These are phyloP conservation scores for Urocynchramus pylzowi DNA, from an alignment of 2,113 vertebrate genomes.

Conservation along the genomic window DNA sequence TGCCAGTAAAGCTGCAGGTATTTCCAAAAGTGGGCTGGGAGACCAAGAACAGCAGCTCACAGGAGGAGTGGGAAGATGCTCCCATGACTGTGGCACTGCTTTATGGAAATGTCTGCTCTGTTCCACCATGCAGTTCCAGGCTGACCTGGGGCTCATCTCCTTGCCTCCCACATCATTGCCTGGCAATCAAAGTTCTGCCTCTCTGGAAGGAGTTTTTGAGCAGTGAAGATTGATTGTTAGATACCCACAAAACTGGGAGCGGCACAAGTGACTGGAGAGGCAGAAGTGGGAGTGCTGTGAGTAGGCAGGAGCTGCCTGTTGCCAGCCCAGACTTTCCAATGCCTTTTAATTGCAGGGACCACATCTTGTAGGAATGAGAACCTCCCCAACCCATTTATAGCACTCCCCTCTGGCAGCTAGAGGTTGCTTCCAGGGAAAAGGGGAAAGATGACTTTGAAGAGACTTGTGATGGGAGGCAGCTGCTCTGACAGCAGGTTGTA, in stretches of 20 bases:
- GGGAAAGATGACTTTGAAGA: background rate
- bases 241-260: background rate
- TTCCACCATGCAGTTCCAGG: background rate
- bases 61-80: background rate
- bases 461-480: background rate
- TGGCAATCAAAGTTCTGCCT: background rate
- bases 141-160: background rate
- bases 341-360: background rate
- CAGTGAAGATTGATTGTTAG: background rate
- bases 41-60: background rate
- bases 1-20: background rate
- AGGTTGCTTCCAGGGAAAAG: background rate
- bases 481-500: background rate
- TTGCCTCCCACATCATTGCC: background rate
- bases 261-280: background rate
- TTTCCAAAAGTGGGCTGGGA: background rate
- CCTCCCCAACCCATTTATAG: background rate
- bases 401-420: background rate
- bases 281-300: background rate
- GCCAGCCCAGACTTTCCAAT: background rate
- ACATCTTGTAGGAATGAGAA: background rate
- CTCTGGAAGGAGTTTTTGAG: background rate
- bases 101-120: background rate
- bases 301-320: background rate
- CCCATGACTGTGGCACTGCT: fast-evolving